Conservation (phyloP, 2,888 invertebrate species). For the Leucania comma region DNA sequence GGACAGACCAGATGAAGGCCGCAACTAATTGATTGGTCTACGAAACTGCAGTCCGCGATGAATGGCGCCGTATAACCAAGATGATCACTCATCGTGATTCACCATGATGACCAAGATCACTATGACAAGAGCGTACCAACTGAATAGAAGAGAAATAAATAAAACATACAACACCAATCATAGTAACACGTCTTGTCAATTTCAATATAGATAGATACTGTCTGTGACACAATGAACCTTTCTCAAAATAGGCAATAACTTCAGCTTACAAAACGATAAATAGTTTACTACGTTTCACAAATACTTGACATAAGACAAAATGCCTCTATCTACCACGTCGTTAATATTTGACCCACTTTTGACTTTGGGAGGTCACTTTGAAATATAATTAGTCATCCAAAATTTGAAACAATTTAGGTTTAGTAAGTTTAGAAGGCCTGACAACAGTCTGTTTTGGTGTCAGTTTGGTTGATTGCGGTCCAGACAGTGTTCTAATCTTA, state of each 20-base stretch:
- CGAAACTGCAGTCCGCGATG: too few relatives aligned
- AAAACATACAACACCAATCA: too few relatives aligned
- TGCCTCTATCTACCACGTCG: neutral
- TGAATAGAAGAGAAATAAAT: too few relatives aligned
- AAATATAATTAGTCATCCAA: constrained; percentile 10
- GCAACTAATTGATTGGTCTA: too few relatives aligned
- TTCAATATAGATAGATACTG: neutral
- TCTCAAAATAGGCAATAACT: neutral
- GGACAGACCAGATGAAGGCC: too few relatives aligned
- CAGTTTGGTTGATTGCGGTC: constrained; percentile 38
- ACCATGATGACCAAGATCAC: too few relatives aligned
- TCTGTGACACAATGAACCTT: too few relatives aligned
- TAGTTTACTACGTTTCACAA: constrained; percentile 6
- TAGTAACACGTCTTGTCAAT: neutral
- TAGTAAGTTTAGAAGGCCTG: constrained; percentile 16
- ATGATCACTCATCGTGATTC: too few relatives aligned
- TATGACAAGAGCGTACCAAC: too few relatives aligned
- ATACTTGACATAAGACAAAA: constrained; percentile 7
- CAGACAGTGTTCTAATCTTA: constrained; percentile 21
- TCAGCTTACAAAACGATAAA: neutral
- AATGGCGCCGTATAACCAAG: too few relatives aligned
- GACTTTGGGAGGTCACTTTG: constrained; percentile 32
- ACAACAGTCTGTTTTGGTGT: constrained; percentile 40
- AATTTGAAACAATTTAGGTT: constrained; percentile 39
- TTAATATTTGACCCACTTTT: constrained; percentile 24